phyloP scores from a whole-genome alignment of 2,797 vertebrate genomes.

The Syngnathus rostellatus region DNA sequence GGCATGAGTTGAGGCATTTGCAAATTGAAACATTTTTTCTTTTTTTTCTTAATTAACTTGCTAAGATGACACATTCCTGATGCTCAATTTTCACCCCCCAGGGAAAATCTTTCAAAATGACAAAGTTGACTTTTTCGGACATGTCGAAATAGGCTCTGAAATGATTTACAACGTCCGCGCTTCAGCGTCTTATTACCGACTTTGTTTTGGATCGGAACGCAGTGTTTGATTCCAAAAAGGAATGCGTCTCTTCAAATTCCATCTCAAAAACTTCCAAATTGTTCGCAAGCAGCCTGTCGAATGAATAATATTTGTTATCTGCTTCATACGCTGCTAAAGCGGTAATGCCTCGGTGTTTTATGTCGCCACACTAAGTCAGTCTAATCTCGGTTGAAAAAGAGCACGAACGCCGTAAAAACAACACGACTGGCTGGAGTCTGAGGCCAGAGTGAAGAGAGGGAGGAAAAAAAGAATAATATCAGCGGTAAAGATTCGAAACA shows the following conservation, averaged over 20 bases:
- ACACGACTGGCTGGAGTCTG: constrained; percentile 54
- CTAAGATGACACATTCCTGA: neutral
- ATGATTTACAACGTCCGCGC: neutral
- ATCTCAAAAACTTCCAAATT: constrained; percentile 5
- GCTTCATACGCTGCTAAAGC: constrained; percentile 22
- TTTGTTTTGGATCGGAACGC: neutral
- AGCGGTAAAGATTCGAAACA: constrained; percentile 88
- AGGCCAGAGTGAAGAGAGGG: constrained; percentile 66
- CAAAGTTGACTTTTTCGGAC: neutral
- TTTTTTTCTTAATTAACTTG: neutral
- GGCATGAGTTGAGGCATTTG: too few species aligned
- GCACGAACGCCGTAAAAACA: constrained; percentile 54
- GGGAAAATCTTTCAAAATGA: too few species aligned
- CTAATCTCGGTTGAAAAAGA: constrained; percentile 66
- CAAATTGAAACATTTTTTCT: too few species aligned
- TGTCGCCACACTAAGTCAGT: constrained; percentile 56
- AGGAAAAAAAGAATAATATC: constrained; percentile 42
- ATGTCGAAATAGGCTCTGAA: neutral
- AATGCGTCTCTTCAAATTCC: neutral
- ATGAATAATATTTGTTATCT: constrained; percentile 3
- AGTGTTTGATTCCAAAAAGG: neutral
- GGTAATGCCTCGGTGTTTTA: constrained; percentile 38
- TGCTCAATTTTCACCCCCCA: neutral
- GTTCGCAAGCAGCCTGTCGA: constrained; percentile 8
- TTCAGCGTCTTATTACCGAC: neutral